Percentiles rank a stretch among this genome's conserved stretches.
Conservation (phyloP, 2,113 vertebrate genomes). For the Anoplopoma fimbria region DNA sequence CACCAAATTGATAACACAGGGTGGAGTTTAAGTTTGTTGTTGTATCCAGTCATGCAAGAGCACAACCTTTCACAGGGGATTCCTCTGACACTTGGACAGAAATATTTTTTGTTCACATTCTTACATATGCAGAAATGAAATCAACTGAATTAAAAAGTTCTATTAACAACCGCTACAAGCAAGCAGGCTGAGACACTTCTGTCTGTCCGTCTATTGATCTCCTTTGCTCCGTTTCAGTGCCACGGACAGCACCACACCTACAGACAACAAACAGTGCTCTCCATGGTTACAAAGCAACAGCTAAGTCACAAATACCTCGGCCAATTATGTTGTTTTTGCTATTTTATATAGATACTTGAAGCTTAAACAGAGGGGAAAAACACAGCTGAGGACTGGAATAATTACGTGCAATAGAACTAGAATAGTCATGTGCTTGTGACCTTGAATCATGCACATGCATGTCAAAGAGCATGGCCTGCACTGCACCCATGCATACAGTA, state of each 20-base stretch:
- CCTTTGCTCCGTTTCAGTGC: no score
- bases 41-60: conserved; percentile 32
- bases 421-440: no score
- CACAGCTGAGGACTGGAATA: not conserved
- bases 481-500: not conserved
- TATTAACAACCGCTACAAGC: no score
- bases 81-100: not conserved
- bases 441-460: no score
- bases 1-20: conserved; percentile 39
- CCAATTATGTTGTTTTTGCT: not conserved
- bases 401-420: not conserved
- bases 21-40: conserved; percentile 45
- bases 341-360: not conserved
- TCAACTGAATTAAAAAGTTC: not conserved
- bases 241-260: no score
- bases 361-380: no score
- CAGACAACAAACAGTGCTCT: no score
- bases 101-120: not conserved
- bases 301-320: not conserved
- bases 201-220: no score
- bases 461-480: no score
- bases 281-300: not conserved
- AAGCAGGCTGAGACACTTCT: no score
- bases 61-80: not conserved
- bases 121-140: not conserved